Evolutionary conservation across 2,113 vertebrate species (phyloP).

Genomic region (Nothoprocta pentlandii): DNA sequence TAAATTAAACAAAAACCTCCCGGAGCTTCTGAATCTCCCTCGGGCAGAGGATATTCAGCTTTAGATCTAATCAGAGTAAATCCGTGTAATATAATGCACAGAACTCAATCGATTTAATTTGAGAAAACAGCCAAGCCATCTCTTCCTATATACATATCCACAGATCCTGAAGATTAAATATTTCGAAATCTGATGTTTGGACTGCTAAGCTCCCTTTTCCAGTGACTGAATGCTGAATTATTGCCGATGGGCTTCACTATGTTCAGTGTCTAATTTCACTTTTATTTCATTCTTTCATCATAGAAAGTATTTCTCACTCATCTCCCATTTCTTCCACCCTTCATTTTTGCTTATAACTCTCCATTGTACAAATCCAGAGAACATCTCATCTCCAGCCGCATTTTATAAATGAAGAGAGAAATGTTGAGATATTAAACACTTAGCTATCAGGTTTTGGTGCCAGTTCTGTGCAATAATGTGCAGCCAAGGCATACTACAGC

Average conservation of each 20-base stretch:
- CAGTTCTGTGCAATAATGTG: not conserved
- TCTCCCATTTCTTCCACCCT: not conserved
- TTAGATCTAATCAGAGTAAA: conserved; percentile 10
- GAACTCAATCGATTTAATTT: not conserved
- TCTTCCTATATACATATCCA: not conserved
- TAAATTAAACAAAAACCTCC: not conserved
- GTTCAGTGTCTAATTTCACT: conserved; percentile 20
- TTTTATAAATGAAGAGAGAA: not conserved
- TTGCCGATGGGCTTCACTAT: not conserved
- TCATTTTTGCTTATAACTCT: conserved; percentile 18
- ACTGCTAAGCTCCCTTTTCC: not conserved
- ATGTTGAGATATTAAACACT: not conserved
- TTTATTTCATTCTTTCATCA: conserved; percentile 3
- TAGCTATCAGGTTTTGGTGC: not conserved
- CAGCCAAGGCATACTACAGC: not conserved
- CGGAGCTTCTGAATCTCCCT: not conserved
- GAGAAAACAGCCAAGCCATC: not conserved
- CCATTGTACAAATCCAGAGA: not conserved
- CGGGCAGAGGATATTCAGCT: not conserved
- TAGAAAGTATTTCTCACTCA: conserved; percentile 32
- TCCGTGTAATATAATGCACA: not conserved
- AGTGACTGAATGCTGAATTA: conserved; percentile 15
- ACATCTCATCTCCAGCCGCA: not conserved
- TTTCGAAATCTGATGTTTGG: conserved; percentile 17
- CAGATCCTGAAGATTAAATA: conserved; percentile 24